These are phyloP conservation scores for Hipparchia sbordonii DNA, from an alignment of 2,888 invertebrate genomes.

Conservation along the genomic window DNA sequence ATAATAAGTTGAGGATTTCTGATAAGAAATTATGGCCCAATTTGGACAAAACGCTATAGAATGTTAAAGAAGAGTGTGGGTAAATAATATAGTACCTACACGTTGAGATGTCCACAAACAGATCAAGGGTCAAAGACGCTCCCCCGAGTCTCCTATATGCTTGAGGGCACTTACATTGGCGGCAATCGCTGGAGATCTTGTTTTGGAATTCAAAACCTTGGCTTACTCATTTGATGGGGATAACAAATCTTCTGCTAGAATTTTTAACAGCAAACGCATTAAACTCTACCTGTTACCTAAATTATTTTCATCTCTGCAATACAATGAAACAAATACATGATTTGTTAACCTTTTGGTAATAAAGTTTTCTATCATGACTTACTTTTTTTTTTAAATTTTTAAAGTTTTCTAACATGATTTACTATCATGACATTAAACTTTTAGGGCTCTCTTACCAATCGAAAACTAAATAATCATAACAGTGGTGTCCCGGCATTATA, in stretches of 20 bases:
- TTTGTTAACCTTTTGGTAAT: too few relatives aligned
- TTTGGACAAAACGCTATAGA: not conserved
- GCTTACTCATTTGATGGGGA: not conserved
- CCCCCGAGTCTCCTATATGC: conserved; percentile 77
- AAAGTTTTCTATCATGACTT: too few relatives aligned
- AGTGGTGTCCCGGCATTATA: too few relatives aligned
- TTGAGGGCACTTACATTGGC: conserved; percentile 74
- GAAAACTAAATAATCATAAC: too few relatives aligned
- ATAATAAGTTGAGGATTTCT: not conserved
- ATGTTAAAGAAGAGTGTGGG: conserved; percentile 51
- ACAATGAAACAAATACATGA: too few relatives aligned
- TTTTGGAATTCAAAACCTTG: conserved; percentile 2
- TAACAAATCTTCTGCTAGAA: not conserved
- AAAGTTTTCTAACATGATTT: too few relatives aligned
- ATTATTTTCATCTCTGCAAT: too few relatives aligned
- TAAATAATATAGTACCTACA: conserved; percentile 65
- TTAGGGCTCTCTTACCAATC: too few relatives aligned
- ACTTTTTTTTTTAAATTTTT: too few relatives aligned
- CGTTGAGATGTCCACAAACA: conserved; percentile 71
- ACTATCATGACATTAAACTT: too few relatives aligned
- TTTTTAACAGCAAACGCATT: not conserved
- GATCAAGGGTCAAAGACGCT: conserved; percentile 69
- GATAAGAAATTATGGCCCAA: not conserved
- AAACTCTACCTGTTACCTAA: too few relatives aligned
- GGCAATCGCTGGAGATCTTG: conserved; percentile 68